Conservation (phyloP, 2,888 invertebrate species). For the Drosophila leonis region DNA sequence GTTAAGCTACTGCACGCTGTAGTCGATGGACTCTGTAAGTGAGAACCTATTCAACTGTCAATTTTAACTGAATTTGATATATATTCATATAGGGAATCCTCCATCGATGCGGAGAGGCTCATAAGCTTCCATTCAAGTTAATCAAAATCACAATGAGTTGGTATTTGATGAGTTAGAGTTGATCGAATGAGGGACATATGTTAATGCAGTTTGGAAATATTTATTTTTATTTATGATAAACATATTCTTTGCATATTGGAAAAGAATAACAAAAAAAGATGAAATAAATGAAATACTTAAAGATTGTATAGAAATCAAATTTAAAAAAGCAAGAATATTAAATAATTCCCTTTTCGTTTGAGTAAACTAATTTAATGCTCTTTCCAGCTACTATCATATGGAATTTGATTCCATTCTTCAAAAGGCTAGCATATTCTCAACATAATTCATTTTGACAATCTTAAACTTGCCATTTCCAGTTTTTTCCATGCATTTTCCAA, state of each 20-base stretch:
- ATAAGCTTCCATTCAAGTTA: not conserved
- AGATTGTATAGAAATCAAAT: not conserved
- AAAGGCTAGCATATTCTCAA: not conserved
- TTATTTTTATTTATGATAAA: slow-evolving; percentile 43
- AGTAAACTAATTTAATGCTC: not conserved
- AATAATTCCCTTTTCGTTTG: not conserved
- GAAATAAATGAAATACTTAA: not conserved
- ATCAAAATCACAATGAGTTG: slow-evolving; percentile 39
- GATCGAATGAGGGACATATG: slow-evolving; percentile 38
- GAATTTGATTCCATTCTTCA: not conserved
- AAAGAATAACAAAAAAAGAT: not conserved
- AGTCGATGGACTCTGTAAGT: slow-evolving; percentile 5
- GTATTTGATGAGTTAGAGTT: slow-evolving; percentile 19
- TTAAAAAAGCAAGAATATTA: not conserved
- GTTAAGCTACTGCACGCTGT: slow-evolving; percentile 2
- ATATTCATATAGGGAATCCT: not conserved
- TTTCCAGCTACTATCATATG: not conserved
- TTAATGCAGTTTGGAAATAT: slow-evolving; percentile 30
- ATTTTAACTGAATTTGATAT: not conserved
- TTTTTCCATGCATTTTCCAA: not conserved
- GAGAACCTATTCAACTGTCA: rapidly evolving
- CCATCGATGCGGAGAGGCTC: rapidly evolving
- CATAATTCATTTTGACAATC: not conserved
- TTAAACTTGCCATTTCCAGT: not conserved
- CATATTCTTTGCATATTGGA: not conserved